Evolutionary conservation across 2,797 vertebrate genomes (phyloP), one percentile per base, ranked within the genome.

Genomic region (Huso huso): DNA sequence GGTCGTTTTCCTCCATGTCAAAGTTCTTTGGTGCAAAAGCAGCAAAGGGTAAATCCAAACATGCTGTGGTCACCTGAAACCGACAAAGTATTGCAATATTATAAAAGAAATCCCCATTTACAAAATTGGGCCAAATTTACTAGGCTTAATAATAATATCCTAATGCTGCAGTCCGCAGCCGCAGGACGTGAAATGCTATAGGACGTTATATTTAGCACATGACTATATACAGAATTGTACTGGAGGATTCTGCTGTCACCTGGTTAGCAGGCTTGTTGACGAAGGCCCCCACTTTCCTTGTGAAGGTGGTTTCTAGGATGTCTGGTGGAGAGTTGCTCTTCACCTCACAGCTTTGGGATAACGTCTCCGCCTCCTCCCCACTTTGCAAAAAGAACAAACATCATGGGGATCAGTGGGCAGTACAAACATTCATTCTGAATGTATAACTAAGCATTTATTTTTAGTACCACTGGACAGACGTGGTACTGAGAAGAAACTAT

Each of bases 41-140:
- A 73, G 94, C 93, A 75, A 99, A 99, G n/a, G 96, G 96, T 82
- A 98, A 88, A 81, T 99, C 96, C 81, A 96, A 86, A 83, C 89
- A 91, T 69, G 91, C 89, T 77, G 88, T 87, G 49, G 93, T 94
- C 71, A 94, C 88, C 96, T 99, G 77, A 64, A 70, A 55, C 6
- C 9, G 37, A 37, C 37, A 37, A 37, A 37, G 37, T 5, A 37
- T 37, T 37, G 37, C 4, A 37, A 37, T 37, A 37, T 37, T 37
- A 37, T 37, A 37, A 37, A 37, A 37, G 23, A 37, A 37, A 37
- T 37, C 3, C 37, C 37, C 37, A 37, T 37, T 37, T 37, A 37
- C 37, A 37, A 37, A 37, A 37, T 4, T 37, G 37, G 37, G 37
- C 37, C 37, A 37, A 1, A 37, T 37, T 37, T 37, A 37, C 37